Evolutionary conservation across 2,113 vertebrate species (phyloP).

Genomic region (Hystrix cristata): DNA sequence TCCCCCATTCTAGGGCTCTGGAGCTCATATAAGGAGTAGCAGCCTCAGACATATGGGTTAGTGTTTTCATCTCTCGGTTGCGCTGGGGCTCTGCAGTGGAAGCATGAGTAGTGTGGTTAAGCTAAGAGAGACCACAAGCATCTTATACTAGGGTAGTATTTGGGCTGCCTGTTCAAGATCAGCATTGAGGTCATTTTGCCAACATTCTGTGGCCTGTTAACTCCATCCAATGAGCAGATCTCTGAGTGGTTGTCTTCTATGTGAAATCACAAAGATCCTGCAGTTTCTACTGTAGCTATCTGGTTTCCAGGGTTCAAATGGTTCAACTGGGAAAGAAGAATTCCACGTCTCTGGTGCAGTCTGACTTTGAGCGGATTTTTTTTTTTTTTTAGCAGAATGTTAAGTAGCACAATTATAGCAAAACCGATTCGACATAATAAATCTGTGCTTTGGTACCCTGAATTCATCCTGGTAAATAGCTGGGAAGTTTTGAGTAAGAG

Average conservation of each 20-base stretch:
- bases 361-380: background rate
- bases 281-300: background rate
- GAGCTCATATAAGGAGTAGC: background rate
- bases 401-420: background rate
- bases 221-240: background rate
- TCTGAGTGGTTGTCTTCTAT: conserved; percentile 21
- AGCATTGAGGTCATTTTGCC: background rate
- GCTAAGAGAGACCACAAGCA: background rate
- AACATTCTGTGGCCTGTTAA: background rate
- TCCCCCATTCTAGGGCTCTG: background rate
- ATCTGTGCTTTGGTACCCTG: background rate
- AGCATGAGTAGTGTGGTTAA: background rate
- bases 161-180: conserved; percentile 14
- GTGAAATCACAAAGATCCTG: background rate
- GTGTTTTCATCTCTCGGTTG: conserved; percentile 21
- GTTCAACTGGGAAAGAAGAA: background rate
- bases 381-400: background rate
- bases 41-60: background rate
- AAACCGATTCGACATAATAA: background rate
- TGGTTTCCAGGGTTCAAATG: conserved; percentile 26
- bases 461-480: background rate
- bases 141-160: background rate
- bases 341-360: background rate
- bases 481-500: conserved; percentile 22
- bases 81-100: background rate